Evolutionary conservation across 2,113 vertebrate species (phyloP).

Genomic region (Melanocharis versteri): DNA sequence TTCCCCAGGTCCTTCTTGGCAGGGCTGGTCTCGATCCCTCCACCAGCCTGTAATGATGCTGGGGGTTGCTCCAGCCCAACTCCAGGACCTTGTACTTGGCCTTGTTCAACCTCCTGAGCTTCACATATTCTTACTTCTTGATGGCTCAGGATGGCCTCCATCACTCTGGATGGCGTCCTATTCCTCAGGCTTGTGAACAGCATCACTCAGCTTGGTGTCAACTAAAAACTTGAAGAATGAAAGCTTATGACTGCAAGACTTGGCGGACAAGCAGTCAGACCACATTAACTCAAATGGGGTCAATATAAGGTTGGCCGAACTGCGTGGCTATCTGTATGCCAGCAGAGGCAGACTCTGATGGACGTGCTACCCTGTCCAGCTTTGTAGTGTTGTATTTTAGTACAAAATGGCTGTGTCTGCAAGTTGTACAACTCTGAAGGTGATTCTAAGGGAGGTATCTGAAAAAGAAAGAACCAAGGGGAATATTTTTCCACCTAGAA

Average conservation of each 20-base stretch:
- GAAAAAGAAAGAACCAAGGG: neutral
- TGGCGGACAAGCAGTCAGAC: neutral
- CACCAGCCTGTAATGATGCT: neutral
- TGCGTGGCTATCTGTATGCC: neutral
- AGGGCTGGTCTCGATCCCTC: neutral
- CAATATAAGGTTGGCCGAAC: neutral
- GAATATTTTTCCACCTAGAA: neutral
- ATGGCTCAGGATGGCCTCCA: neutral
- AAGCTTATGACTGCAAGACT: neutral
- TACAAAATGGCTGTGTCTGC: neutral
- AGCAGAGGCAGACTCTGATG: neutral
- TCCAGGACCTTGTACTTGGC: neutral
- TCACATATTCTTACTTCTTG: neutral
- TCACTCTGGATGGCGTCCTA: neutral
- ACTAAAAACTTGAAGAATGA: neutral
- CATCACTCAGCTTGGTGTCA: neutral
- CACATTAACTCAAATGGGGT: neutral
- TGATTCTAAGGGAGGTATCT: neutral
- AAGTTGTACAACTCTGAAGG: neutral
- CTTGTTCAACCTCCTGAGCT: neutral
- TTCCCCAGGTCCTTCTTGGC: neutral
- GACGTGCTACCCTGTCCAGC: neutral
- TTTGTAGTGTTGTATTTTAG: neutral
- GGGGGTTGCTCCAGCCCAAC: rapidly evolving
- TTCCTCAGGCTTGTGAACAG: neutral